Base-by-base conservation (phyloP, 2,888 invertebrate genomes). In the Gandaritis pyraliata region DNA sequence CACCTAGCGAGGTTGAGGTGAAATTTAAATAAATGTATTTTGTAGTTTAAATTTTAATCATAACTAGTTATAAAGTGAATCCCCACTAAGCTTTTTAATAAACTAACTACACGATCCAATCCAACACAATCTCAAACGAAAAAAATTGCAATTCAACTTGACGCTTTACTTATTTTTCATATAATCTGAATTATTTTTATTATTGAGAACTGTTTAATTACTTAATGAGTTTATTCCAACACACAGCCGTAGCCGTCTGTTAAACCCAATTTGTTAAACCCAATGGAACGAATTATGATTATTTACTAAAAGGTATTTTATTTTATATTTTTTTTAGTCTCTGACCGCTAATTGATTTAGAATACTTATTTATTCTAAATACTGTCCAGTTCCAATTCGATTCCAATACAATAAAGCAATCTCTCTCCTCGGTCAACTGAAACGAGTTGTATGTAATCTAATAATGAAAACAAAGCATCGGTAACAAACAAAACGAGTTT, bases 391-490 rank as follows among this genome's bases (percentile, higher is more conserved):
- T 30, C 3, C 29, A 45, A 52, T 18, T 33, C 16, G 16, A 45
- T 45, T 46, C 13, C n/a, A 11, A 23, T n/a, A 41, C 48, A 49
- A 39, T 18, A 56, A 38, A 49, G 41, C 49, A 41, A 56, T 56
- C 41, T 39, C 30, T 15, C 7, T 33, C 39, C 1, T 33, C 48
- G 49, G 56, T 43, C 41, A 56, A n/a, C 56, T 15, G 55, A 15
- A 39, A 11, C 56, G 49, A 39, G 30, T 39, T 41, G 48, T 29
- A 48, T 54, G 47, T 56, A 30, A 56, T 56, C 56, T 56, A 39
- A 49, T 56, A 56, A 56, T 43, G 16, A 30, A 33, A 56, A 49
- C 56, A 56, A 56, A 55, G 29, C 55, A 47, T 47, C 39, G 47
- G 5, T 38, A 47, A 10, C 46, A n/a, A n/a, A 38, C 47, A 36